A percentile compares a stretch with the other conserved stretches of the same genome.
These are phyloP conservation scores for Strigamia crassipes DNA, from an alignment of 2,888 invertebrate genomes.

Conservation along the genomic window DNA sequence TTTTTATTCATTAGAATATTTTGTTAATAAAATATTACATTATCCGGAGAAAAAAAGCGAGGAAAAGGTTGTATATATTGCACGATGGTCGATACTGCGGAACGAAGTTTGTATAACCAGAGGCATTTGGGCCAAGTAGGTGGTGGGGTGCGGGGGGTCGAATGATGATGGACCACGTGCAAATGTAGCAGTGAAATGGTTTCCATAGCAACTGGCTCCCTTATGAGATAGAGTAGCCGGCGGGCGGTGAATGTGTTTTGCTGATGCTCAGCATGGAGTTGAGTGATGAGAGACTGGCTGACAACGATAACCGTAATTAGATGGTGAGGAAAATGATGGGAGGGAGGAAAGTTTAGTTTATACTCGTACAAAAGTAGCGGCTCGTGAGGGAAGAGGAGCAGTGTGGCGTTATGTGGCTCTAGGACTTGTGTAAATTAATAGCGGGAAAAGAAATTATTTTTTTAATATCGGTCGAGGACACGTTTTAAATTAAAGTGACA, in stretches of 20 bases:
- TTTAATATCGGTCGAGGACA: background rate
- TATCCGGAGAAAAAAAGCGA: background rate
- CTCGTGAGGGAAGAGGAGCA: background rate
- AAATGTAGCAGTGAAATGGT: conserved; percentile 10
- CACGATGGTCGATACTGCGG: background rate
- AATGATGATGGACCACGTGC: conserved; percentile 10
- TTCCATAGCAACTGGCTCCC: background rate
- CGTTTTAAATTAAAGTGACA: background rate
- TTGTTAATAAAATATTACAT: background rate
- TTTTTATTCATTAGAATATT: background rate
- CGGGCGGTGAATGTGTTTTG: conserved; percentile 10
- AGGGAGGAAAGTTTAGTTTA: background rate
- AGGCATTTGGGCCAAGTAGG: conserved; percentile 4
- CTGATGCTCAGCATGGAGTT: conserved; percentile 10
- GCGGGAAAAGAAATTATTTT: background rate
- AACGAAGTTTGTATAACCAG: conserved; percentile 4
- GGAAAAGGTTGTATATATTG: background rate
- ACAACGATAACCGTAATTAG: conserved; percentile 10
- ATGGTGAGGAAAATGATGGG: background rate
- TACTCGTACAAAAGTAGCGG: background rate
- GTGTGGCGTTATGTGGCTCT: background rate
- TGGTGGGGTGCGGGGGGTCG: background rate
- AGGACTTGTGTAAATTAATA: background rate
- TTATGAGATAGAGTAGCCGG: conserved; percentile 4
- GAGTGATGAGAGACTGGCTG: conserved; percentile 10